phyloP scores from a whole-genome alignment of 2,113 vertebrate species.

The Cnemophilus loriae region DNA sequence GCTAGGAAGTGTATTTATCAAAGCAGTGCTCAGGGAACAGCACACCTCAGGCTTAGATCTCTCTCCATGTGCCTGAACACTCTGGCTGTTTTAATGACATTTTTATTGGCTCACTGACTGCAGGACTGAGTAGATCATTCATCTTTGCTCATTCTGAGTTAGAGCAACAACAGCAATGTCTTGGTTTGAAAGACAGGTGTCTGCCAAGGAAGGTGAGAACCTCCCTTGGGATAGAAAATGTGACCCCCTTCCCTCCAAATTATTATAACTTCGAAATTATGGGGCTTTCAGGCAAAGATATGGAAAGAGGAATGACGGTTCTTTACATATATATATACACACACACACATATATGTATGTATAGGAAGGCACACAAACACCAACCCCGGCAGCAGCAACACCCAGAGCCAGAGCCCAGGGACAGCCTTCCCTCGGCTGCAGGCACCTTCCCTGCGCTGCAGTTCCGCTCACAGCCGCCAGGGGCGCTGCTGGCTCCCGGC shows the following conservation, averaged over 20 bases:
- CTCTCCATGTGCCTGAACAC: neutral
- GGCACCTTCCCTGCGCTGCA: neutral
- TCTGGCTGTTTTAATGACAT: neutral
- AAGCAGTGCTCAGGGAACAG: neutral
- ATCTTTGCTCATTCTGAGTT: neutral
- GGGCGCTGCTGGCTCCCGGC: neutral
- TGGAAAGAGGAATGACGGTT: accelerated
- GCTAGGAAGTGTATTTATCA: neutral
- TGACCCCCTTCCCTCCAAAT: neutral
- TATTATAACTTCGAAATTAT: accelerated
- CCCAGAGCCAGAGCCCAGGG: accelerated
- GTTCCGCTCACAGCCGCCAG: neutral
- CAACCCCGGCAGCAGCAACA: accelerated
- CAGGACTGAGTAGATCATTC: neutral
- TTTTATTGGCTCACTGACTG: neutral
- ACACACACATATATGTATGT: accelerated
- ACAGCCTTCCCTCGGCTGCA: neutral
- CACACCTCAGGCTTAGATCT: neutral
- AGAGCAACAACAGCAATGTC: neutral
- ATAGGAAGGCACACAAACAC: neutral
- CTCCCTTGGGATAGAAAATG: neutral
- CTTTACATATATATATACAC: accelerated
- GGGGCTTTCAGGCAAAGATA: neutral
- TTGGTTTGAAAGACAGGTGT: neutral
- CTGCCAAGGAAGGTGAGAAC: neutral